Percentiles rank a stretch among this genome's conserved stretches.
phyloP scores from a whole-genome alignment of 2,797 vertebrate species.

The Pyrocephalus nanus region DNA sequence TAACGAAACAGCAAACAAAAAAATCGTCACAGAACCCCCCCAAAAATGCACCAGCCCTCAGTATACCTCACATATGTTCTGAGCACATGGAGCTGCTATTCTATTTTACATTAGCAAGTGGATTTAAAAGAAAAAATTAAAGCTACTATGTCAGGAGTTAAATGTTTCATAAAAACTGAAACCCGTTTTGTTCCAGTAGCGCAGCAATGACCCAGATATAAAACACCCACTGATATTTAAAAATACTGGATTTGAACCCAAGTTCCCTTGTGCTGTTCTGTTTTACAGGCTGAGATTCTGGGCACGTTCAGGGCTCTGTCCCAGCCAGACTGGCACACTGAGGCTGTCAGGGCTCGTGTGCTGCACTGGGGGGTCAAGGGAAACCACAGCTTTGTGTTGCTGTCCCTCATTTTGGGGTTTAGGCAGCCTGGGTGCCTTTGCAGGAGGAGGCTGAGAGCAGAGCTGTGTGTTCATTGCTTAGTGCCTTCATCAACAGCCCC shows the following conservation, averaged over 20 bases:
- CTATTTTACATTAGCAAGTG: neutral
- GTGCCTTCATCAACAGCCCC: neutral
- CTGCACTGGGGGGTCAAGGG: rapidly evolving
- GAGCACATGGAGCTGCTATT: neutral
- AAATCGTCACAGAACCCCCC: rapidly evolving
- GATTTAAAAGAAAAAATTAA: neutral
- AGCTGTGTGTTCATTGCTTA: neutral
- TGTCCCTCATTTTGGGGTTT: neutral
- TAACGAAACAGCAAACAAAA: neutral
- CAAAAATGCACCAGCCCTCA: rapidly evolving
- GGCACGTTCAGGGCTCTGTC: rapidly evolving
- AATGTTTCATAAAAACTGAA: neutral
- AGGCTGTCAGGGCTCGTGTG: neutral
- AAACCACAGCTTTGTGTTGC: neutral
- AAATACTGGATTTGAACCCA: neutral
- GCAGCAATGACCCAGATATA: neutral
- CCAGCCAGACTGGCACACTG: neutral
- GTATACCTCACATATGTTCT: rapidly evolving
- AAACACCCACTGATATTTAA: neutral
- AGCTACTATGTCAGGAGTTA: neutral
- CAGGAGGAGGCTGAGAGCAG: neutral
- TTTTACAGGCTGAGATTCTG: neutral
- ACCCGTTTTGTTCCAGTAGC: neutral
- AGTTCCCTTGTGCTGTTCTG: neutral
- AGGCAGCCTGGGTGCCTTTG: neutral